Conservation (phyloP, 2,113 vertebrate genomes). For the Thalassarche chlororhynchos region DNA sequence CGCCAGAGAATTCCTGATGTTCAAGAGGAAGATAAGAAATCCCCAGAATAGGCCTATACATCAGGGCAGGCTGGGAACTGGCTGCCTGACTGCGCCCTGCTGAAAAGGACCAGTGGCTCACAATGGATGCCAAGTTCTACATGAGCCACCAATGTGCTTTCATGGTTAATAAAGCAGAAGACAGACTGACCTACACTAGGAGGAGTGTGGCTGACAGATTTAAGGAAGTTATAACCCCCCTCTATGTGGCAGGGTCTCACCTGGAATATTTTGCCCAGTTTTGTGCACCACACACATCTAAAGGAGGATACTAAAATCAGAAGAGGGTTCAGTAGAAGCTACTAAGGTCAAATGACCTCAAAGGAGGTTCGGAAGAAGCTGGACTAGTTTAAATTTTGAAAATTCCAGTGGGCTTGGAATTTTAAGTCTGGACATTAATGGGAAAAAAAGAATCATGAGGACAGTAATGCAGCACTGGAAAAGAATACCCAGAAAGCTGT, state of each 20-base stretch:
- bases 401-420: neutral
- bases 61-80: neutral
- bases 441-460: neutral
- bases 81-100: neutral
- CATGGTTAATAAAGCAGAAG: neutral
- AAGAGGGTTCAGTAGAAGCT: accelerated
- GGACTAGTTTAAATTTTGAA: neutral
- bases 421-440: neutral
- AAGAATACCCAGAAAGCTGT: neutral
- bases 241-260: neutral
- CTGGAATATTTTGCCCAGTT: neutral
- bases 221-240: neutral
- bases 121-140: neutral
- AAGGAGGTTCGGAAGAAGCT: neutral
- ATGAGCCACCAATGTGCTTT: accelerated
- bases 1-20: neutral
- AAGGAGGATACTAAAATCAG: neutral
- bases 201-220: neutral
- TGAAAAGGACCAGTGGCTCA: neutral
- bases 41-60: neutral
- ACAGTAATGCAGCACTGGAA: neutral
- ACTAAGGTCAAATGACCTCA: neutral
- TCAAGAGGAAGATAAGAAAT: neutral
- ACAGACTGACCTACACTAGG: neutral
- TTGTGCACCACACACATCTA: neutral